A percentile compares a stretch with the other conserved stretches of the same genome.
phyloP scores from a whole-genome alignment of 2,797 vertebrate species.

The Poliocrania exsul region DNA sequence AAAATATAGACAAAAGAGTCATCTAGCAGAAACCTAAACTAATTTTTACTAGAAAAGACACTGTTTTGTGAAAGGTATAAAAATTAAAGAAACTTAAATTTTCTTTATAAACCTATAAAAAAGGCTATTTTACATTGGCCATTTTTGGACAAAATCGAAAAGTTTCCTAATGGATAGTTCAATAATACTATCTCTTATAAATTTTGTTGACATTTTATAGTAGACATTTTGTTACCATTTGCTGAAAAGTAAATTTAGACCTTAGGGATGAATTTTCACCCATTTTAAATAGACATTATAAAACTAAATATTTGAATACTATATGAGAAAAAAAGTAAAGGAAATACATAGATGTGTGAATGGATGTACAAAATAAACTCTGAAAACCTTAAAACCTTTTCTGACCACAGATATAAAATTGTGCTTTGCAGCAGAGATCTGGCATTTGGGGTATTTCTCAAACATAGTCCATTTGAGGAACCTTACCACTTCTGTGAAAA shows the following conservation, averaged over 20 bases:
- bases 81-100: not conserved
- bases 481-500: not conserved
- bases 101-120: not conserved
- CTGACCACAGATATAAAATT: not conserved
- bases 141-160: not conserved
- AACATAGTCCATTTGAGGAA: not conserved
- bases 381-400: not conserved
- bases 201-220: not conserved
- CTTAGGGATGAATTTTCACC: not conserved
- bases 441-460: not conserved
- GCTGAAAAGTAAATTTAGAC: not conserved
- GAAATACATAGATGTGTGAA: not conserved
- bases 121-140: not conserved
- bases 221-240: not conserved
- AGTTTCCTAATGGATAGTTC: not conserved
- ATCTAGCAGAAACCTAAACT: conserved; percentile 3
- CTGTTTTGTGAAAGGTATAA: not conserved
- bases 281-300: not conserved
- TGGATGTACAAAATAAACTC: not conserved
- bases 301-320: not conserved
- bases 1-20: conserved; percentile 4
- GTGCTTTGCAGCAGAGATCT: not conserved
- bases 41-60: not conserved
- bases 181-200: not conserved
- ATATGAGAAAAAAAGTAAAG: not conserved